Evolutionary conservation across 2,888 invertebrate genomes (phyloP).

Genomic region (Oligia strigilis): DNA sequence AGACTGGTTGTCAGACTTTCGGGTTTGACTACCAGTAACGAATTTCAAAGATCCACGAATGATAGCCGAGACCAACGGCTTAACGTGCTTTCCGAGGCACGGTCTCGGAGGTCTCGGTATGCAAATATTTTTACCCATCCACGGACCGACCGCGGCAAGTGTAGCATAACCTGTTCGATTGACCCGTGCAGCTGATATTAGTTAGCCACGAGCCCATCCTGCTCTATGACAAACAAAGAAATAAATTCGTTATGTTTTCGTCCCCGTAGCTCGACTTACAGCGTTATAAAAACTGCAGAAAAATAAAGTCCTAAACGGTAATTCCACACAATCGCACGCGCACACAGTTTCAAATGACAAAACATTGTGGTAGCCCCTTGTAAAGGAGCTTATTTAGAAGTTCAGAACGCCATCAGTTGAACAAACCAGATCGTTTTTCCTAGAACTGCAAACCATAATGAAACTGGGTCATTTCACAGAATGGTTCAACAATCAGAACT

Average conservation of each 20-base stretch:
- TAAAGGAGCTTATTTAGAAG: not conserved
- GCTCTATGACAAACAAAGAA: not conserved
- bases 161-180: too few species aligned
- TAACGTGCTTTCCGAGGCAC: too few species aligned
- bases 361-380: not conserved
- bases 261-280: not conserved
- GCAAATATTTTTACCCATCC: too few species aligned
- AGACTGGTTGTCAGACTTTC: too few species aligned
- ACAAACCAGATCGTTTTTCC: slow-evolving; percentile 6
- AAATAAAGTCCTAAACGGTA: not conserved
- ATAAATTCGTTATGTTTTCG: not conserved
- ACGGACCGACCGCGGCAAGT: too few species aligned
- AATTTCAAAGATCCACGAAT: too few species aligned
- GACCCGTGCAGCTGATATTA: too few species aligned
- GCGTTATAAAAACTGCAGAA: not conserved
- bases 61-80: too few species aligned
- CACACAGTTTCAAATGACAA: not conserved
- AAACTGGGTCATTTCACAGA: slow-evolving; percentile 36
- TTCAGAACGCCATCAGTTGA: not conserved
- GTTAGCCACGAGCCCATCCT: too few species aligned
- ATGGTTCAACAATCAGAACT: slow-evolving; percentile 36
- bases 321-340: not conserved
- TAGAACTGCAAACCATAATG: slow-evolving; percentile 17
- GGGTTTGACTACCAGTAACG: too few species aligned
- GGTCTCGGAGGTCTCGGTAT: too few species aligned